Evolutionary conservation across 2,888 invertebrate genomes (phyloP).

Genomic region (Eupelmus urozonus): DNA sequence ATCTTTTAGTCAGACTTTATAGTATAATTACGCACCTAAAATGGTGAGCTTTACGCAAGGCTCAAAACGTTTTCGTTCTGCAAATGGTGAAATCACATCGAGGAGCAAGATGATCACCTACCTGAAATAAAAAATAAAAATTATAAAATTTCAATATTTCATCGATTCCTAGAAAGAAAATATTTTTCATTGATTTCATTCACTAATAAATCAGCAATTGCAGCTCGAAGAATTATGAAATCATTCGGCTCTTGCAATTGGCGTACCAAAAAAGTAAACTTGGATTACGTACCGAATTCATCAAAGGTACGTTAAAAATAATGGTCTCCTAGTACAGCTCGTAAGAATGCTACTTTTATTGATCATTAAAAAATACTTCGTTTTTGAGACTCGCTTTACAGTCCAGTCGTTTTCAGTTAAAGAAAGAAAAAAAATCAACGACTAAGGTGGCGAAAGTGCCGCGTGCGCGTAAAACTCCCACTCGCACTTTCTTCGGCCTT

Average conservation of each 20-base stretch:
- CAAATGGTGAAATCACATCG: background rate
- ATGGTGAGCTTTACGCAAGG: background rate
- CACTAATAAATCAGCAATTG: constrained; percentile 19
- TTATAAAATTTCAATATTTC: constrained; percentile 15
- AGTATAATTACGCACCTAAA: constrained; percentile 7
- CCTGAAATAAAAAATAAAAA: constrained; percentile 42
- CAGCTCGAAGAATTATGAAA: background rate
- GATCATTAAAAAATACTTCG: constrained; percentile 49
- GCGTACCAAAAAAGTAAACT: background rate
- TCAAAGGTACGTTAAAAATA: constrained; percentile 21
- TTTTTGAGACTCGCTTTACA: constrained; percentile 36
- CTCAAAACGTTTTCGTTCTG: background rate
- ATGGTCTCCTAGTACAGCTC: constrained; percentile 28
- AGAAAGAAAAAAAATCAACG: background rate
- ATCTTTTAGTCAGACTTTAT: background rate
- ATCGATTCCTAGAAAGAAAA: background rate
- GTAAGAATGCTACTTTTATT: constrained; percentile 40
- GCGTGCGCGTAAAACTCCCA: constrained; percentile 14
- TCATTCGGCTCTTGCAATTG: background rate
- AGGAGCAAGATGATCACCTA: background rate
- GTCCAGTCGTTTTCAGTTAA: constrained; percentile 20
- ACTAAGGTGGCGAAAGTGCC: constrained; percentile 25
- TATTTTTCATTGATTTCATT: background rate
- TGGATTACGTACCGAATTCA: constrained; percentile 19
- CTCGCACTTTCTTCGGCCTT: constrained; percentile 31